Conservation (phyloP, 1,140 invertebrate genomes). For the Copidosoma floridanum region DNA sequence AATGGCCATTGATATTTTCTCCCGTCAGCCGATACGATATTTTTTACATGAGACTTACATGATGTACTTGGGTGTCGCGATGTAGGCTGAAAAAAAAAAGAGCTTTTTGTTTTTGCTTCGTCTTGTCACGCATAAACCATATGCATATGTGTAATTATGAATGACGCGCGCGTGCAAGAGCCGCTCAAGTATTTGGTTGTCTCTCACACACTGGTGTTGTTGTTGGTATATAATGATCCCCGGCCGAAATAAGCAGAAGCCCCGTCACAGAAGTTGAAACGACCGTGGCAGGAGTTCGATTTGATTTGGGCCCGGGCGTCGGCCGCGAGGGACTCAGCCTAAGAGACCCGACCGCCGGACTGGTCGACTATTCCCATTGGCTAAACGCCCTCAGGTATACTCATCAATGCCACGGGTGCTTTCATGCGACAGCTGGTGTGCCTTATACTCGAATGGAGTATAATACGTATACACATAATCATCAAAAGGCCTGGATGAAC, state of each 20-base stretch:
- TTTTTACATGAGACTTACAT: no score
- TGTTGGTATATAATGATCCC: slow-evolving; percentile 25
- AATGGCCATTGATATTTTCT: no score
- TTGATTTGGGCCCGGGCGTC: slow-evolving; percentile 56
- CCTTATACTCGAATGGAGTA: slow-evolving; percentile 32
- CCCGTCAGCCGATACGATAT: no score
- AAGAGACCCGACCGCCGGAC: slow-evolving; percentile 55
- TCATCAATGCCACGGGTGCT: slow-evolving; percentile 40
- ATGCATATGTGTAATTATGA: no score
- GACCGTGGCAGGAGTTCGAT: slow-evolving; percentile 55
- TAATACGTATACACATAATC: no score
- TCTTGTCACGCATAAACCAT: no score
- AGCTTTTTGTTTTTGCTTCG: no score
- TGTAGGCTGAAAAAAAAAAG: no score
- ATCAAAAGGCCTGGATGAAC: no score
- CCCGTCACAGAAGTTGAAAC: slow-evolving; percentile 55
- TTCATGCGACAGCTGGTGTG: slow-evolving; percentile 39
- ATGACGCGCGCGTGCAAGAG: no score
- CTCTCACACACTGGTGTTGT: slow-evolving; percentile 17
- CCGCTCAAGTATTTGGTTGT: no score
- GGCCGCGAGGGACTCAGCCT: slow-evolving; percentile 56
- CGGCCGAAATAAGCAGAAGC: slow-evolving; percentile 53
- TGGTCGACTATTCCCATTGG: slow-evolving; percentile 59
- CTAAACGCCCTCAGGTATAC: slow-evolving; percentile 56
- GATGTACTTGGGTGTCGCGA: no score